Base-by-base conservation (phyloP, 2,797 vertebrate genomes). In the Pangasius sanitwongsei region DNA sequence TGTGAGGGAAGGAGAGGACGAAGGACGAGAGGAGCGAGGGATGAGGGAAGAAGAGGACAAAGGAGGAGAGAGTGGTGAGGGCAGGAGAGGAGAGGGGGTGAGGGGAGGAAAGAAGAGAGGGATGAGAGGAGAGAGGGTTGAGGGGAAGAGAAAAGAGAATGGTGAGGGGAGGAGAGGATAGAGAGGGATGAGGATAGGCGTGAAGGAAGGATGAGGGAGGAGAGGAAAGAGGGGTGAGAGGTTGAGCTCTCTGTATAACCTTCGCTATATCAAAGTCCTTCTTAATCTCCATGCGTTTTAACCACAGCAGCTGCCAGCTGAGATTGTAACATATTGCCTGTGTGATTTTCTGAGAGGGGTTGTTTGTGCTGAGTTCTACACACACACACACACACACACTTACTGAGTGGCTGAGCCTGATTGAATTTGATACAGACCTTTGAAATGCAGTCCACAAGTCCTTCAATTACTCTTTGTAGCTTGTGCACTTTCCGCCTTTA, bases 261-360 rank as follows among this genome's bases (percentile, higher is more conserved):
- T 93, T 94, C 94, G 95, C 91, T 94, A 96, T 96, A 95, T 95
- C 95, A 95, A 93, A 91, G 88, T 63, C 92, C 69, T 74, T 93
- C 91, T 89, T 96, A 96, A 96, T 96, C 96, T 94, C 86, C 92
- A 91, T 93, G 94, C 93, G 94, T 94, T 96, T 94, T 94, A 94
- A 95, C 95, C 94, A 93, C 89, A 92, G 95, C 96, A 96, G 95
- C 95, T 96, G 96, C 95, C 94, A 93, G 91, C 90, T 84, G 89
- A 95, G 96, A 96, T 96, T 96, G 95, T 94, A 96, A 92, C 96
- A 96, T 95, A 96, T 93, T 95, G 95, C 94, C 93, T 89, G 69
- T 89, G 84, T 89, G 88, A 94, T 94, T 92, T 87, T 81, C 50
- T 80, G 78, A 93, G 92, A 93, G 93, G 93, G 92, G 94, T 89